Conservation (phyloP, 2,888 invertebrate genomes). For the Epinotia bilunana region DNA sequence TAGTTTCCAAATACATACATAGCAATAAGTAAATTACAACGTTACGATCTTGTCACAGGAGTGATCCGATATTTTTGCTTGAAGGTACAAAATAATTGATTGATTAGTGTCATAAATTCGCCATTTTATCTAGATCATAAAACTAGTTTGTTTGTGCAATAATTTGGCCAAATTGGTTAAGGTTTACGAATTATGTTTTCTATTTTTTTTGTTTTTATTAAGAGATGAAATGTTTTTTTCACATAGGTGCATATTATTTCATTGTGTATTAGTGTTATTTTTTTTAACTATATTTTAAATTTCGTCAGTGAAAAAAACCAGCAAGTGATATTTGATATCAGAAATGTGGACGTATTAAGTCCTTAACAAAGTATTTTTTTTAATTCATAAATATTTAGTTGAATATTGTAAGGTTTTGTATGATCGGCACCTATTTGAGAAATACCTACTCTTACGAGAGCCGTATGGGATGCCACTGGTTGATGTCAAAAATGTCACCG, state of each 20-base stretch:
- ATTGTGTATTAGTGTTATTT: no score
- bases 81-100: not conserved
- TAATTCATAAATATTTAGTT: no score
- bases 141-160: constrained; percentile 64
- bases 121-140: constrained; percentile 45
- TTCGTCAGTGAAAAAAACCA: no score
- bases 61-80: not conserved
- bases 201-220: constrained; percentile 29
- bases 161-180: constrained; percentile 69
- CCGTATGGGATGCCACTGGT: constrained; percentile 24
- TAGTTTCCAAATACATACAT: no score
- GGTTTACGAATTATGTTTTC: constrained; percentile 42
- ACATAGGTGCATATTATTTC: not conserved
- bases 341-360: no score
- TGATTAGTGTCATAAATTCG: constrained; percentile 31
- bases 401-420: no score
- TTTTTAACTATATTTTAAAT: no score
- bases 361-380: no score
- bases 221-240: constrained; percentile 8
- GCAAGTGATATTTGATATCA: no score
- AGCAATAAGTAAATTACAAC: no score
- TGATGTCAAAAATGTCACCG: not conserved
- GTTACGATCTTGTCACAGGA: not conserved
- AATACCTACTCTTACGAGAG: not conserved
- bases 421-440: constrained; percentile 4